Percentiles rank a stretch among this genome's conserved stretches.
Conservation (phyloP, 2,113 vertebrate species). For the Sylvilagus bachmani region DNA sequence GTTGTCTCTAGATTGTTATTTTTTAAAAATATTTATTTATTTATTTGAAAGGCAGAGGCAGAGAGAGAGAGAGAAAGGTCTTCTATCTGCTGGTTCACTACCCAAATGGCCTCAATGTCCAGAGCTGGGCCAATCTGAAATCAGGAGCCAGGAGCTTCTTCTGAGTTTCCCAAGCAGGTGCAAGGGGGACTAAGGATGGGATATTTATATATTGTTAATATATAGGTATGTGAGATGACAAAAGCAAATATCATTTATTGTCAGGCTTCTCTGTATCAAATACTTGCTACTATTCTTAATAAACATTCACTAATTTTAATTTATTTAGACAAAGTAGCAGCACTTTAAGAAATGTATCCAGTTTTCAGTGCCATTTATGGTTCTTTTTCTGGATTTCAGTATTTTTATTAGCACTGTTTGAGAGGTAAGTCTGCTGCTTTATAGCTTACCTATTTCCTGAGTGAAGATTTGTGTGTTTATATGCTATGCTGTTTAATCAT, state of each 20-base stretch:
- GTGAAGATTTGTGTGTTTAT: conserved; percentile 11
- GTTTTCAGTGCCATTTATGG: not conserved
- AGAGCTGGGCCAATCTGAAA: too few species aligned
- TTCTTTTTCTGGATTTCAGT: not conserved
- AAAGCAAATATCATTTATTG: not conserved
- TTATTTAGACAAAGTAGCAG: not conserved
- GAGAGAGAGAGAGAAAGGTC: too few species aligned
- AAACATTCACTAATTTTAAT: conserved; percentile 26
- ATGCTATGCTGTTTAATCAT: not conserved
- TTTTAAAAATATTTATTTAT: too few species aligned
- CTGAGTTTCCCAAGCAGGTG: too few species aligned
- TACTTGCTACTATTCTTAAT: not conserved
- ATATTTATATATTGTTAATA: not conserved
- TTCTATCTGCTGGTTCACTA: too few species aligned
- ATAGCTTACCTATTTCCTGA: not conserved
- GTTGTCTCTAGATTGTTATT: too few species aligned
- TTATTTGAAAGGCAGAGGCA: too few species aligned
- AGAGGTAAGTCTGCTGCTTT: not conserved
- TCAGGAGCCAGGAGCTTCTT: too few species aligned
- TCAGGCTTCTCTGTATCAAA: not conserved
- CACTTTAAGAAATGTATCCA: not conserved
- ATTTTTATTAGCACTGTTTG: not conserved
- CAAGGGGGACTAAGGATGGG: not conserved
- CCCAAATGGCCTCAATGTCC: too few species aligned
- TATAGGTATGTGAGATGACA: not conserved